Base-by-base conservation (phyloP, 2,888 invertebrate genomes). In the Dendrolimus pini region DNA sequence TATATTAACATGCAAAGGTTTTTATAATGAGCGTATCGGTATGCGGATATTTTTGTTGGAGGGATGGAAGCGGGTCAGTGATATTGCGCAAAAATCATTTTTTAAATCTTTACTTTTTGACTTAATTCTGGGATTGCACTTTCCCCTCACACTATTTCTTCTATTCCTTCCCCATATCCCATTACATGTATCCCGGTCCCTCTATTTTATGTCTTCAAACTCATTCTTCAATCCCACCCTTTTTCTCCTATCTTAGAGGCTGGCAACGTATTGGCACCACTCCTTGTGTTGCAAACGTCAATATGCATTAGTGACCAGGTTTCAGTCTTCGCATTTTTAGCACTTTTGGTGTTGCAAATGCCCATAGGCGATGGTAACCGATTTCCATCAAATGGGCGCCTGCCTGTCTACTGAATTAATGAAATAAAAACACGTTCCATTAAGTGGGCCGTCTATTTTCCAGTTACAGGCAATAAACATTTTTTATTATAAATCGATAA, bases 11-110 rank as follows among this genome's bases (percentile, higher is more conserved):
- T 47, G 12, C 47, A 47, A 47, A 47, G 8, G 12, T 53, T 53
- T 47, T 54, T 61, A 41, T 57, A 59, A 61, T 58, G 42, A 56
- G n/a, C n/a, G 55, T 56, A 65, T 61, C 58, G 69, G 67, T 63
- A 73, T 74, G 73, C 72, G 68, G 69, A 77, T 72, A 71, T 71
- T 71, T 69, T 63, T 68, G 62, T 58, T 56, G 64, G 58, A 69
- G 74, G 75, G 76, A 68, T 71, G 72, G 57, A 62, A 71, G 74
- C 73, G 78, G 78, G 82, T 82, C 82, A 74, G 83, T 77, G 81
- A 82, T 80, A 82, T 78, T 77, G 63, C 71, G 70, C 73, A 75
- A 73, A 73, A 75, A 69, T 68, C 74, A 69, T 77, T 77, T 75
- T 30, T 30, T 30, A 30, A 3, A 30, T 3, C 30, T 6, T 30